Base-by-base conservation (phyloP, 2,888 invertebrate species). In the Oscheius sp. region DNA sequence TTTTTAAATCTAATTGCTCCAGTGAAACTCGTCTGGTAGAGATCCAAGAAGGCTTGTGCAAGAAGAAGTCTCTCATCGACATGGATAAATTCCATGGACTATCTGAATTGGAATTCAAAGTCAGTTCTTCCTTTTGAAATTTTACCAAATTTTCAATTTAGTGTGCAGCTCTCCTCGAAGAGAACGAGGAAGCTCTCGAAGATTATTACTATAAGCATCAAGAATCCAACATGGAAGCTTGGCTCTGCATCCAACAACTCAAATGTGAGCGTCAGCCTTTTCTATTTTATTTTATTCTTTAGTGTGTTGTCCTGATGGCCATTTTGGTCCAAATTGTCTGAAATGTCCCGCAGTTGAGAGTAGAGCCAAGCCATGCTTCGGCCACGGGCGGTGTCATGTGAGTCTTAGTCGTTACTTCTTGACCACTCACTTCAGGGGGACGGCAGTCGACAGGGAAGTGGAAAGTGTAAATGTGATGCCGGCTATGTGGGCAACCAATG, bases 371-470 rank as follows among this genome's bases (percentile, higher is more conserved):
- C 88, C 94, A 64, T 97, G 97, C 87, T 91, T 88, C 76, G 92
- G 91, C 1, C 93, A 92, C 88, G 95, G 96, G 0, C 92, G 91
- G 87, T 92, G 92, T 87, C 90, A 91, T 86, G 90, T 90, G 76
- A 73, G 75, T 61, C 31, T 33, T 27, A 8, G 20, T 45, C 15
- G 0, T 20, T 31, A 33, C 10, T 12, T 20, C 3, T 4, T 37
- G 37, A 33, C 5, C 6, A 61, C 39, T 39, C 64, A 67, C 78
- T 84, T 5, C 74, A 90, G 89, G 96, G 96, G 0, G 91, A 92
- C 73, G 96, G 96, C 0, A 95, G 95, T 0, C 90, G 96, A 48
- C 93, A 93, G 87, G 97, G 97, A 0, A 94, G 92, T 85, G 97
- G 96, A 0, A 91, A 92, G 72, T 97, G 97, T 86, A 88, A 90